Evolutionary conservation across 92 coral and sea anemone species (phyloP), one percentile per base, ranked within the genome.

Genomic region (Blastomussa wellsi): DNA sequence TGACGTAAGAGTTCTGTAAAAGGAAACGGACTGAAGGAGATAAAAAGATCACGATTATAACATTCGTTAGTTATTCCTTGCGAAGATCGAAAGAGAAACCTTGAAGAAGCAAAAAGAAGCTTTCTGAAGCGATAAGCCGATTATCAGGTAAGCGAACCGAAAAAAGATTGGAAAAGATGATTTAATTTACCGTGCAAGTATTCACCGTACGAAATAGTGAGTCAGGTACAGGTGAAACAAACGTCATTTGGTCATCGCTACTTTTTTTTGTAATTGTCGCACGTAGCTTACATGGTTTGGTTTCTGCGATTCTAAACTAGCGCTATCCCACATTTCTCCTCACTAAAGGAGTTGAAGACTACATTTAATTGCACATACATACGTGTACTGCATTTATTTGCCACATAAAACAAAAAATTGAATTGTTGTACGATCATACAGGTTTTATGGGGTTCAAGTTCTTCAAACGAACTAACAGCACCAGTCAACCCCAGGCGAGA

Each of bases 361-460:
- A 67, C 62, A n/a, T n/a, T n/a, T n/a, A n/a, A n/a, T n/a, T n/a
- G n/a, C n/a, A n/a, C n/a, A n/a, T n/a, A n/a, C n/a, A n/a, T n/a
- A n/a, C n/a, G n/a, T n/a, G n/a, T n/a, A n/a, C n/a, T n/a, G n/a
- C n/a, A n/a, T n/a, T n/a, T n/a, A n/a, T n/a, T n/a, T n/a, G n/a
- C n/a, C n/a, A n/a, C n/a, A n/a, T n/a, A n/a, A n/a, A n/a, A n/a
- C n/a, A n/a, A n/a, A n/a, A n/a, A n/a, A n/a, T n/a, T n/a, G n/a
- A n/a, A n/a, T n/a, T 62, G 5, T 62, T 24, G 5, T n/a, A 24
- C 6, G 2, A 66, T 37, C 32, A 69, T 51, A 13, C 67, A 91
- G 91, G 65, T 32, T 79, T 75, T 8, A 91, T 91, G 93, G 91
- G 93, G 57, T 88, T 89, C 68, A 85, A 75, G 74, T 76, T 88